A percentile compares a stretch with the other conserved stretches of the same genome.
phyloP scores from a whole-genome alignment of 2,113 vertebrate species.

The Thamnophis sirtalis region DNA sequence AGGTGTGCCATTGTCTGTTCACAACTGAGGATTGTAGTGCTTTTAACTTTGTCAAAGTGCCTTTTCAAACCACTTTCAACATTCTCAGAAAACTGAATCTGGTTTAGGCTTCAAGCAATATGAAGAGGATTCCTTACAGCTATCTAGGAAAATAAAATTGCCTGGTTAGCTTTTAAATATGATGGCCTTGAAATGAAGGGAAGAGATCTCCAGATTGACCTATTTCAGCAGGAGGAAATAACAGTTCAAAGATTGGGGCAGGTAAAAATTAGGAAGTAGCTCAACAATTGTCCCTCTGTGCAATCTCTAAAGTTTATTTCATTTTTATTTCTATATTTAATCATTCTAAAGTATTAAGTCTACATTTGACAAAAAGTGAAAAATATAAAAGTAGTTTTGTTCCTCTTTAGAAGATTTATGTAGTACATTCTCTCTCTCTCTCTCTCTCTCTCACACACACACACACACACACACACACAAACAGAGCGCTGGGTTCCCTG shows the following conservation, averaged over 20 bases:
- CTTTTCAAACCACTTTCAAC: not conserved
- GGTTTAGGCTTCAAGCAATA: not conserved
- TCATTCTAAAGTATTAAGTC: conserved; percentile 80
- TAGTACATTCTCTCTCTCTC: conserved; percentile 35
- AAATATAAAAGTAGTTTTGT: conserved; percentile 70
- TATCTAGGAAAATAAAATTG: not conserved
- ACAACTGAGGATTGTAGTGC: not conserved
- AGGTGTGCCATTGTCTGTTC: not conserved
- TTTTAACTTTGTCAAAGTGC: not conserved
- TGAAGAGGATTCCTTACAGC: not conserved
- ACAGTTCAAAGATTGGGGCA: not conserved
- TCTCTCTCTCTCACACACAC: conserved; percentile 62
- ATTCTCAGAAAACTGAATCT: not conserved
- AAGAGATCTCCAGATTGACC: not conserved
- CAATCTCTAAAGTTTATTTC: conserved; percentile 77
- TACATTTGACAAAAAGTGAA: conserved; percentile 76
- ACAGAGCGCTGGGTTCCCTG: conserved; percentile 70
- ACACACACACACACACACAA: conserved; percentile 64
- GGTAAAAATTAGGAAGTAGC: conserved; percentile 28
- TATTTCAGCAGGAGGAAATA: not conserved
- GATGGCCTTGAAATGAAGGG: not conserved
- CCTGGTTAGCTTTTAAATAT: not conserved
- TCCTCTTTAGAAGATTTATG: conserved; percentile 70
- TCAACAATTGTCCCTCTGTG: conserved; percentile 70
- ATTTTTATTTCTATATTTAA: conserved; percentile 82